phyloP scores from a whole-genome alignment of 2,888 invertebrate genomes.

The Dynastes hyllus region DNA sequence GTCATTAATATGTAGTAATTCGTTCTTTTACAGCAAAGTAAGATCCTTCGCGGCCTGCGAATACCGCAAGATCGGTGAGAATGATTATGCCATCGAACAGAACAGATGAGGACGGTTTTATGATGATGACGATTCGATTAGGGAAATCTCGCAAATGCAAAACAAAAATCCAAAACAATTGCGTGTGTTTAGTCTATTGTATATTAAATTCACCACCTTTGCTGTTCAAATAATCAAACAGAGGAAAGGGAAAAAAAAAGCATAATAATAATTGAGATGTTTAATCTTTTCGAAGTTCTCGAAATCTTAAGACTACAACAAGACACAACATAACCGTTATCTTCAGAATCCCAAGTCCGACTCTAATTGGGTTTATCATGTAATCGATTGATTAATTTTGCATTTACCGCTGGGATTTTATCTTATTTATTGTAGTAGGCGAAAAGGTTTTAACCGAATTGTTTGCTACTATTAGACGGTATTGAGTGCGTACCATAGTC shows the following conservation, averaged over 20 bases:
- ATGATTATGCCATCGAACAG: conserved; percentile 39
- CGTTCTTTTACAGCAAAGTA: conserved; percentile 79
- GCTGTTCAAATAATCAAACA: conserved; percentile 63
- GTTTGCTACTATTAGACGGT: not conserved
- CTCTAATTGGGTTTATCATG: no score
- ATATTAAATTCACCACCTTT: conserved; percentile 61
- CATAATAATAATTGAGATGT: conserved; percentile 25
- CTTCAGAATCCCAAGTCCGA: no score
- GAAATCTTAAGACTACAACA: not conserved
- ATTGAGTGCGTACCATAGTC: conserved; percentile 1
- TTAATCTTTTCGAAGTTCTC: conserved; percentile 25
- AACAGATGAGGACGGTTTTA: conserved; percentile 50
- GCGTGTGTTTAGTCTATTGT: conserved; percentile 48
- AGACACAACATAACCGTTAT: not conserved
- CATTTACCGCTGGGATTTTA: conserved; percentile 12
- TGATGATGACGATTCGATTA: conserved; percentile 41
- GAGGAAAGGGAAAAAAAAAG: not conserved
- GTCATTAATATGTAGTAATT: conserved; percentile 24
- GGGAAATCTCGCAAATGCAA: conserved; percentile 45
- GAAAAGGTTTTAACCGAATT: not conserved
- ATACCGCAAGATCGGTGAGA: conserved; percentile 84
- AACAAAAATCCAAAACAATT: not conserved
- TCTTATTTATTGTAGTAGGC: not conserved
- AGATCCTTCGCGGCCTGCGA: conserved; percentile 82
- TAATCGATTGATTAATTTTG: not conserved